Percentiles rank a stretch among this genome's conserved stretches.
phyloP scores from a whole-genome alignment of 1,140 invertebrate species.

The Magallana angulata region DNA sequence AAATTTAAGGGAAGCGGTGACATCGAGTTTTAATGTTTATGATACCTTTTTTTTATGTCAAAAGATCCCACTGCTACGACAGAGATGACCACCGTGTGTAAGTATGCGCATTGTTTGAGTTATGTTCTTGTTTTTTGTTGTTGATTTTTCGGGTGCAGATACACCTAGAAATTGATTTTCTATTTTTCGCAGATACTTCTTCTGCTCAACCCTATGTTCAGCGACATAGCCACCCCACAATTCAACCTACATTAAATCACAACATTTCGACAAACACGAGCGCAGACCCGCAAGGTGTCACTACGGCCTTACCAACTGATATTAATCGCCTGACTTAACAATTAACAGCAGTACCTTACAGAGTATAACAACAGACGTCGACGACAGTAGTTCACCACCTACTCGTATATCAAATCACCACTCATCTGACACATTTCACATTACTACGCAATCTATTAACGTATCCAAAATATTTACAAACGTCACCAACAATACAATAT shows the following conservation, averaged over 20 bases:
- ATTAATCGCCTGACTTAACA: background rate
- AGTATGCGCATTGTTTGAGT: background rate
- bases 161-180: background rate
- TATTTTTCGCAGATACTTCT: background rate
- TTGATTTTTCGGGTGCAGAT: slow-evolving; percentile 1
- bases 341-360: background rate
- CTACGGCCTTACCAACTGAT: no score
- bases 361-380: background rate
- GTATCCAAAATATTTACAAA: background rate
- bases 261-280: no score
- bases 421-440: background rate
- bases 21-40: background rate
- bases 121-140: background rate
- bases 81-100: background rate
- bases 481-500: background rate
- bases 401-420: background rate
- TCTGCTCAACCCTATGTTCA: background rate
- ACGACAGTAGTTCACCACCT: background rate
- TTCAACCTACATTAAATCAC: no score
- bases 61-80: background rate
- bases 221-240: no score
- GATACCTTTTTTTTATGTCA: background rate
- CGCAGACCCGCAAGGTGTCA: no score
- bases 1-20: background rate
- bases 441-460: background rate